These are phyloP conservation scores for Osmerus mordax DNA, from an alignment of 2,113 vertebrate species.

Conservation along the genomic window DNA sequence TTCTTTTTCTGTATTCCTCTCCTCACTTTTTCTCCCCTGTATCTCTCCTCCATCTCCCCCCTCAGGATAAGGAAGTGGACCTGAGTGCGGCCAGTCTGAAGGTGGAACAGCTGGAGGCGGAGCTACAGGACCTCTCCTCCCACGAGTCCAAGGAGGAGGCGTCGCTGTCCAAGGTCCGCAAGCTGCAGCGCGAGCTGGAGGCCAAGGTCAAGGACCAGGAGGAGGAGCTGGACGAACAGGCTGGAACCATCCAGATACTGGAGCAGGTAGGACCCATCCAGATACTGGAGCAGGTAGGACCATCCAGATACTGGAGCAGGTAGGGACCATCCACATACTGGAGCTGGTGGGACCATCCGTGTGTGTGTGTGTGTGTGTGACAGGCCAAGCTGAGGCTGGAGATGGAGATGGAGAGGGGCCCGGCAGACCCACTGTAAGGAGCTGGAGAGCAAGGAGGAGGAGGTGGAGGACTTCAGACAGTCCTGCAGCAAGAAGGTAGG, in stretches of 20 bases:
- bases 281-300: constrained; percentile 59
- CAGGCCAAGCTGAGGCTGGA: constrained; percentile 96
- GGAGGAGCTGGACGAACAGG: constrained; percentile 97
- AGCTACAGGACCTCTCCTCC: constrained; percentile 91
- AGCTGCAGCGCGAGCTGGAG: constrained; percentile 91
- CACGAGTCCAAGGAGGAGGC: constrained; percentile 97
- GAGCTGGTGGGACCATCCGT: not conserved
- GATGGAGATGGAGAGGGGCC: constrained; percentile 96
- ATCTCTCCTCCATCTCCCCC: not conserved
- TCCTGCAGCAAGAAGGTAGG: constrained; percentile 95
- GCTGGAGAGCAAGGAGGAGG: constrained; percentile 91
- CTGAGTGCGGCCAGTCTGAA: constrained; percentile 78
- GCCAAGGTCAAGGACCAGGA: constrained; percentile 97
- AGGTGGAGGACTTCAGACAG: constrained; percentile 92
- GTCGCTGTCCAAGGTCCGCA: constrained; percentile 88
- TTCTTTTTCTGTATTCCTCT: too few relatives aligned
- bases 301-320: constrained; percentile 98
- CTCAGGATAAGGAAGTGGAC: constrained; percentile 86
- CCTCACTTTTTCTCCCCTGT: too few relatives aligned
- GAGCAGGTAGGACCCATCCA: constrained; percentile 82
- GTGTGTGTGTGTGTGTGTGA: constrained; percentile 5
- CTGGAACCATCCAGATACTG: constrained; percentile 94
- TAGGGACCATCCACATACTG: constrained; percentile 41
- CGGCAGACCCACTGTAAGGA: constrained; percentile 93
- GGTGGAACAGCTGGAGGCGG: constrained; percentile 85